A percentile compares a stretch with the other conserved stretches of the same genome.
These are phyloP conservation scores for Coendou prehensilis DNA, from an alignment of 2,797 vertebrate species.

Conservation along the genomic window DNA sequence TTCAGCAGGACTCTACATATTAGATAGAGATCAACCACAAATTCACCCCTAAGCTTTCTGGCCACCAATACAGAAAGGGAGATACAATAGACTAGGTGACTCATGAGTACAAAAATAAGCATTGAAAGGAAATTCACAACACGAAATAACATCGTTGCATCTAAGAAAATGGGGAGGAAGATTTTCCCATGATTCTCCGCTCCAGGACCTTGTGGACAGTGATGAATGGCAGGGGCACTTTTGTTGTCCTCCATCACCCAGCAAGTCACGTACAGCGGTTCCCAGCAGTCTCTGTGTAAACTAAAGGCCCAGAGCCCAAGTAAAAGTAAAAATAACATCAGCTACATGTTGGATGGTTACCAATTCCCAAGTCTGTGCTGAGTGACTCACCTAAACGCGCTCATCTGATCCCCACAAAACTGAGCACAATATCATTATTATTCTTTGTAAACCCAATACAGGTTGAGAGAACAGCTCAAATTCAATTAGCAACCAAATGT, in stretches of 20 bases:
- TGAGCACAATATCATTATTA: too few species aligned
- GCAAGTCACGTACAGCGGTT: not conserved
- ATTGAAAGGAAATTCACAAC: not conserved
- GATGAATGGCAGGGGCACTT: not conserved
- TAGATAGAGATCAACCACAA: not conserved
- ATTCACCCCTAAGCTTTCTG: not conserved
- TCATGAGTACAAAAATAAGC: not conserved
- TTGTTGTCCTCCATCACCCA: not conserved
- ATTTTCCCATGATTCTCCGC: not conserved
- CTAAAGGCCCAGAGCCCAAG: not conserved
- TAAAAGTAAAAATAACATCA: not conserved
- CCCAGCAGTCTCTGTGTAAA: not conserved
- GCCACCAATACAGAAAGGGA: not conserved
- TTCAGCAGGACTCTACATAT: not conserved
- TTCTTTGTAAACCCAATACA: rapidly evolving
- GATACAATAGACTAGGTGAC: not conserved
- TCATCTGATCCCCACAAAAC: not conserved
- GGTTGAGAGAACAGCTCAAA: not conserved
- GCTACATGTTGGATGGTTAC: not conserved
- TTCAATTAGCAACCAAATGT: not conserved
- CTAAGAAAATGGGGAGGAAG: not conserved
- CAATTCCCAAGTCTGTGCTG: not conserved
- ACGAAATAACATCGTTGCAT: not conserved
- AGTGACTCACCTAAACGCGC: not conserved
- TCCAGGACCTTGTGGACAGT: not conserved